Evolutionary conservation across 1,140 invertebrate genomes (phyloP).

Genomic region (Mercenaria mercenaria): DNA sequence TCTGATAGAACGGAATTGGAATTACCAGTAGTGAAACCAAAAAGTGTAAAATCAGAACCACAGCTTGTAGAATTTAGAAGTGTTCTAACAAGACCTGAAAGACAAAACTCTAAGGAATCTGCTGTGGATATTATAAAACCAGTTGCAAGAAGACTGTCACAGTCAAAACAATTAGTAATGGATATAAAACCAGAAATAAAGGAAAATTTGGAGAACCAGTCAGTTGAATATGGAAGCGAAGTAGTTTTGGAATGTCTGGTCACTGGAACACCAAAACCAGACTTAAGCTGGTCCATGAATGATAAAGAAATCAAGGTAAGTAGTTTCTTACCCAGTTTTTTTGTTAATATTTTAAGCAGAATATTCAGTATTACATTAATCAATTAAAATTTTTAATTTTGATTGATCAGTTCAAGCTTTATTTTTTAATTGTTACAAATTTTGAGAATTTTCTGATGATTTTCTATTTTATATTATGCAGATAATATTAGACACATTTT

Average conservation of each 20-base stretch:
- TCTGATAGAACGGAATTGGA: background rate
- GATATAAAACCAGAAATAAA: slow-evolving; percentile 33
- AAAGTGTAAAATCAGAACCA: background rate
- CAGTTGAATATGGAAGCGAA: slow-evolving; percentile 82
- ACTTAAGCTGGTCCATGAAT: slow-evolving; percentile 80
- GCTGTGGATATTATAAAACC: slow-evolving; percentile 51
- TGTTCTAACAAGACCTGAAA: slow-evolving; percentile 42
- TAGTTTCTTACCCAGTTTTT: background rate
- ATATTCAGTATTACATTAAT: background rate
- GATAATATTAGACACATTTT: too few species aligned
- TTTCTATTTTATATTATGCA: too few species aligned
- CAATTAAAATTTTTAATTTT: too few species aligned
- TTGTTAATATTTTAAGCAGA: background rate
- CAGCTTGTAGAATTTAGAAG: slow-evolving; percentile 35
- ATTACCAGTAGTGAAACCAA: slow-evolving; percentile 25
- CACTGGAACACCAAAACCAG: slow-evolving; percentile 77
- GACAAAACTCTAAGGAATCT: slow-evolving; percentile 51
- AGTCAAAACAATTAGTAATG: slow-evolving; percentile 29
- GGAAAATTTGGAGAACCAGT: slow-evolving; percentile 80
- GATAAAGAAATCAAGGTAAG: slow-evolving; percentile 79
- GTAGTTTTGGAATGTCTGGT: slow-evolving; percentile 85
- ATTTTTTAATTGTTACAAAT: too few species aligned
- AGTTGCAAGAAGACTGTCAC: slow-evolving; percentile 24
- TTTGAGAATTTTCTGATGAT: too few species aligned
- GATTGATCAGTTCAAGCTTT: too few species aligned